Evolutionary conservation across 2,797 vertebrate genomes (phyloP).

Genomic region (Poeciliopsis infans): DNA sequence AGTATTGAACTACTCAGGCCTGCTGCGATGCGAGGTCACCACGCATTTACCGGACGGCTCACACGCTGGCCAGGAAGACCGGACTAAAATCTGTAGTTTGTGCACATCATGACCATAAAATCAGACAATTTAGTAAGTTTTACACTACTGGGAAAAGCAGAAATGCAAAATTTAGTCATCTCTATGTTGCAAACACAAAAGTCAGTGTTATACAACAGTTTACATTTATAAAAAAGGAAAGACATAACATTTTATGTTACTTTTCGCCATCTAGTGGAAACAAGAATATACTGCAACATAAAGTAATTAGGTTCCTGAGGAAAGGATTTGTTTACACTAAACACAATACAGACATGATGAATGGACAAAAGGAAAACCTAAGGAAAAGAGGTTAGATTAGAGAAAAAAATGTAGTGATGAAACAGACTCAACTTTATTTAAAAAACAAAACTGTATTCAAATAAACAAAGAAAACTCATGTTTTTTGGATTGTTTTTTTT

Average conservation of each 20-base stretch:
- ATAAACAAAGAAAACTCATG: conserved; percentile 16
- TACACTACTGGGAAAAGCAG: background rate
- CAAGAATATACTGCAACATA: conserved; percentile 21
- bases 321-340: background rate
- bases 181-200: background rate
- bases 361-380: background rate
- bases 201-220: background rate
- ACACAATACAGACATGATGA: background rate
- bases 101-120: background rate
- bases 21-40: conserved; percentile 28
- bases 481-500: background rate
- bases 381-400: background rate
- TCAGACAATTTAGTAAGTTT: background rate
- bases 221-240: background rate
- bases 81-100: background rate
- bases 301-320: background rate
- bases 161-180: background rate
- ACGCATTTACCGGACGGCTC: conserved; percentile 10
- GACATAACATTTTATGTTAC: conserved; percentile 4
- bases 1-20: conserved; percentile 40
- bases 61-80: background rate
- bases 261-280: conserved; percentile 47
- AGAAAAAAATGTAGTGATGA: background rate
- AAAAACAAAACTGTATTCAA: conserved; percentile 2
- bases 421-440: background rate